Evolutionary conservation across 2,113 vertebrate genomes (phyloP), one percentile per base, ranked within the genome.

Genomic region (Passer domesticus): DNA sequence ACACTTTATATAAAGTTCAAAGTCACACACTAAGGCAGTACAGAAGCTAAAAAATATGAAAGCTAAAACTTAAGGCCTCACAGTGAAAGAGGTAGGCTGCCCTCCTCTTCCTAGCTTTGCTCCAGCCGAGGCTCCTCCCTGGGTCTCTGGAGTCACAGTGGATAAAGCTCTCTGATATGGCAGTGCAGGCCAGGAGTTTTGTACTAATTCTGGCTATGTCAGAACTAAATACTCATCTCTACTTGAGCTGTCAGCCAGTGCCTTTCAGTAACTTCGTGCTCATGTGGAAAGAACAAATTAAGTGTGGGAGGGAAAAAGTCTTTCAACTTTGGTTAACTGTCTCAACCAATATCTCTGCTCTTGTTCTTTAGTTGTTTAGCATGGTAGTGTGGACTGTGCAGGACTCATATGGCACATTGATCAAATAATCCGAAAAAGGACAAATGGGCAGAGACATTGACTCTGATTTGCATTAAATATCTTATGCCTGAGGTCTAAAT

Each of bases 391-490:
- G 83, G 91, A 91, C 75, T 77, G 13, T 73, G 94, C 94, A 92
- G 90, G 89, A 93, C 95, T 97, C 94, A 21, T 75, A 73, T 86
- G 95, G 82, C 92, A 89, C 83, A 87, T 81, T 83, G 89, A 93
- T 97, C 80, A 92, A 88, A 91, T 95, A 95, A 93, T 90, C 81
- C n/a, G 25, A 82, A 93, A 90, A 91, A 91, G 90, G 90, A 95
- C 92, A 97, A 97, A 90, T 94, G 90, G 89, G 80, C 93, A 94
- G 92, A 90, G 91, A 94, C 88, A 44, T 77, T 92, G 96, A 73
- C 82, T 97, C 63, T 92, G 93, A 94, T 96, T 96, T 96, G 69
- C 85, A 84, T 90, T 87, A 97, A 84, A 60, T 92, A 87, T 92
- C 88, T 86, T 91, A 68, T 62, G 53, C 97, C 95, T 50, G 78